phyloP scores from a whole-genome alignment of 2,888 invertebrate genomes.

The Leucozona laternaria region DNA sequence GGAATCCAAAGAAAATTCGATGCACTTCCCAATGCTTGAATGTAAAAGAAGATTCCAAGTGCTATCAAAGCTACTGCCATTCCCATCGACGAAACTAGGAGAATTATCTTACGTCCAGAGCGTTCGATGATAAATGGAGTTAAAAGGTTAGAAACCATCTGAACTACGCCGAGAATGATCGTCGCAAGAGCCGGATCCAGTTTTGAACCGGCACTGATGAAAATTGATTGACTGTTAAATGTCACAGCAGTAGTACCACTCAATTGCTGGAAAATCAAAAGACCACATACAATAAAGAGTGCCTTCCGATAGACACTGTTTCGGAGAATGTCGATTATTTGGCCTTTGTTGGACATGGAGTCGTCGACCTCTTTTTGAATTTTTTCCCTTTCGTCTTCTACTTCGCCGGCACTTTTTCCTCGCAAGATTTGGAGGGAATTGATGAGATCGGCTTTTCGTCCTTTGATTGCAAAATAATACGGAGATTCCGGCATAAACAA shows the following conservation, averaged over 20 bases:
- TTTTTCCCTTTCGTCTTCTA: conserved; percentile 87
- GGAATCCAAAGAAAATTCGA: conserved; percentile 12
- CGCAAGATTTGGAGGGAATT: conserved; percentile 88
- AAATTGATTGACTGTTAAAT: conserved; percentile 90
- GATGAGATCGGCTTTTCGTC: conserved; percentile 86
- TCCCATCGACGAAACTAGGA: conserved; percentile 89
- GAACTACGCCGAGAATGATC: conserved; percentile 90
- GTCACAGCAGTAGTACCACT: conserved; percentile 92
- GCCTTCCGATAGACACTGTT: conserved; percentile 90
- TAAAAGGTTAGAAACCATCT: conserved; percentile 88
- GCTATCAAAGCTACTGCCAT: conserved; percentile 87
- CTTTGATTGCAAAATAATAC: conserved; percentile 87
- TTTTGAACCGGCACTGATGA: conserved; percentile 87
- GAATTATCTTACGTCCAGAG: conserved; percentile 89
- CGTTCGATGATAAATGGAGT: conserved; percentile 92
- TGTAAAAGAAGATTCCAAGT: conserved; percentile 87
- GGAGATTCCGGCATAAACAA: conserved; percentile 93
- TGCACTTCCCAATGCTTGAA: conserved; percentile 82
- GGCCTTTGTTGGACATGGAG: conserved; percentile 82
- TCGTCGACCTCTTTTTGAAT: conserved; percentile 86
- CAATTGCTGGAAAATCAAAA: conserved; percentile 93
- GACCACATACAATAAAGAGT: conserved; percentile 88
- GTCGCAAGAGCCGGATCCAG: conserved; percentile 87
- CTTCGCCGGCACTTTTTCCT: conserved; percentile 85
- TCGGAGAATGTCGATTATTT: conserved; percentile 85